Evolutionary conservation across 2,113 vertebrate genomes (phyloP).

Genomic region (Phyllopteryx taeniolatus): DNA sequence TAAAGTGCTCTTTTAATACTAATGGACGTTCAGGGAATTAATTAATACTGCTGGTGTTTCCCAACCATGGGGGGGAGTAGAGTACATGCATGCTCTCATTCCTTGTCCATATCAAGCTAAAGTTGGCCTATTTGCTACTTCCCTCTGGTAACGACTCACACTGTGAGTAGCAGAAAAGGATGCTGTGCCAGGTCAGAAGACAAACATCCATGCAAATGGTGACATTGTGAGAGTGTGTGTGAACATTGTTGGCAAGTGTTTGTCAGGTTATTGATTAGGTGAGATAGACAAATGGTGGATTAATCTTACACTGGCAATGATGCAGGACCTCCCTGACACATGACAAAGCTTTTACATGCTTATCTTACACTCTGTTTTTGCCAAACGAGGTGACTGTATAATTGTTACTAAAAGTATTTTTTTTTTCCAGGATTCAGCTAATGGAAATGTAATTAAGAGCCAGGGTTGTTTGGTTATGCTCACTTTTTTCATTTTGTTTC

Average conservation of each 20-base stretch:
- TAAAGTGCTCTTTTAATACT: constrained; percentile 33
- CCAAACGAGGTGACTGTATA: neutral
- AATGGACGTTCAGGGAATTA: constrained; percentile 21
- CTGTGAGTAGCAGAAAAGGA: neutral
- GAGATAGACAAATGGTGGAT: constrained; percentile 17
- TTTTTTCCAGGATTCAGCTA: neutral
- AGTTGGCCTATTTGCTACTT: neutral
- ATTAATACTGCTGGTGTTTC: constrained; percentile 3
- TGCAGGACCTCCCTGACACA: neutral
- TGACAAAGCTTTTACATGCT: no score
- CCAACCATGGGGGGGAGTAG: no score
- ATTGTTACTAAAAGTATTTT: neutral
- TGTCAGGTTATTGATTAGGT: constrained; percentile 27
- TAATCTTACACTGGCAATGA: constrained; percentile 18
- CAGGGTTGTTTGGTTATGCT: neutral
- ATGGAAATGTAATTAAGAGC: neutral
- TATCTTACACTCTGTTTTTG: no score
- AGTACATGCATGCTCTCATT: neutral
- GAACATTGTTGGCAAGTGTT: constrained; percentile 1
- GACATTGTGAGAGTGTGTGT: constrained; percentile 7
- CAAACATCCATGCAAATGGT: neutral
- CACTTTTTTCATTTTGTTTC: neutral
- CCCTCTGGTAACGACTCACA: neutral
- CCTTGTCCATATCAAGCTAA: neutral
- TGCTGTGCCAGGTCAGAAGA: neutral